phyloP scores from a whole-genome alignment of 1,140 invertebrate species.

The Hormaphis cornu region DNA sequence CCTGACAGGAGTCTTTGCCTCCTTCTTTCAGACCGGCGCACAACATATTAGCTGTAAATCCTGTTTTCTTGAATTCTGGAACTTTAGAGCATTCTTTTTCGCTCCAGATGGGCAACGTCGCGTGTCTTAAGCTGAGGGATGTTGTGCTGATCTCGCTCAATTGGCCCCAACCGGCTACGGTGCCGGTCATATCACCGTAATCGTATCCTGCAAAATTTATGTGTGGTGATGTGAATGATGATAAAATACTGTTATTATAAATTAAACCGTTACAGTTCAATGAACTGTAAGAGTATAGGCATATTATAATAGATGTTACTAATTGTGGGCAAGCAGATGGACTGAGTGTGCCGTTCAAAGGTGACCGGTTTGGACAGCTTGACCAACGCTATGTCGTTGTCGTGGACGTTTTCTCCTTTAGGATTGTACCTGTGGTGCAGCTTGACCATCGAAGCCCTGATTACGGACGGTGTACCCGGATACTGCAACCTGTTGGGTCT shows the following conservation, averaged over 20 bases:
- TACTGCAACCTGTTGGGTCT: not conserved
- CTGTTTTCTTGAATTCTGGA: conserved; percentile 47
- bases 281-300: too few relatives aligned
- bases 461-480: not conserved
- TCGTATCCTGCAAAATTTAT: conserved; percentile 36
- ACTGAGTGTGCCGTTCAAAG: conserved; percentile 44
- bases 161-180: conserved; percentile 57
- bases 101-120: conserved; percentile 44
- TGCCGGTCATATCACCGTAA: conserved; percentile 45
- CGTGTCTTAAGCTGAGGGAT: conserved; percentile 48
- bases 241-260: too few relatives aligned
- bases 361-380: conserved; percentile 44
- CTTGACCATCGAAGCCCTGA: conserved; percentile 38
- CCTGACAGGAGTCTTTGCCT: conserved; percentile 45
- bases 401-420: conserved; percentile 34
- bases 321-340: conserved; percentile 48
- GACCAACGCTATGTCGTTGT: conserved; percentile 52
- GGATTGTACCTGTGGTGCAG: conserved; percentile 43
- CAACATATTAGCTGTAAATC: conserved; percentile 51
- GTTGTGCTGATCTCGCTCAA: conserved; percentile 44
- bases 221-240: too few relatives aligned
- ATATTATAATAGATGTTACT: too few relatives aligned
- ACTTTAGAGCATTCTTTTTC: conserved; percentile 42
- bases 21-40: conserved; percentile 44
- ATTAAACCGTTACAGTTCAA: too few relatives aligned